These are phyloP conservation scores for Parnassius smintheus DNA, from an alignment of 2,888 invertebrate genomes.

Conservation along the genomic window DNA sequence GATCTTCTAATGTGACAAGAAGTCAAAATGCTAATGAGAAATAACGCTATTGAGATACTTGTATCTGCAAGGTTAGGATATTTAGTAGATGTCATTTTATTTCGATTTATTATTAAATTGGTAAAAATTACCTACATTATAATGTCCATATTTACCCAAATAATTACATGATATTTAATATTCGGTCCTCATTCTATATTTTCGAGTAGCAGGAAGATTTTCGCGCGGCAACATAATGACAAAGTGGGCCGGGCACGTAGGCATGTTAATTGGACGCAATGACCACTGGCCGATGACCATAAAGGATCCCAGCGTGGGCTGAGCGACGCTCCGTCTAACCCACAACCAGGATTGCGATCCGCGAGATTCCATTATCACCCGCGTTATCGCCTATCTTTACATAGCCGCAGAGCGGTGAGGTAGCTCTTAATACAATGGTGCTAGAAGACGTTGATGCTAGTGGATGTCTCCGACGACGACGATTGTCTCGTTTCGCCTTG, in stretches of 20 bases:
- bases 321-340: slow-evolving; percentile 67
- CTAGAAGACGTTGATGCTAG: slow-evolving; percentile 38
- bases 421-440: slow-evolving; percentile 40
- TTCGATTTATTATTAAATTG: too few species aligned
- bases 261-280: slow-evolving; percentile 76
- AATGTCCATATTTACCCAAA: not conserved
- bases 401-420: slow-evolving; percentile 34
- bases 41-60: too few species aligned
- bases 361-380: slow-evolving; percentile 27
- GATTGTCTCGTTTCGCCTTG: slow-evolving; percentile 57
- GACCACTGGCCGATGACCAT: slow-evolving; percentile 70
- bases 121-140: not conserved
- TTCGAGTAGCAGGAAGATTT: slow-evolving; percentile 57
- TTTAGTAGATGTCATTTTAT: too few species aligned
- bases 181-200: slow-evolving; percentile 2
- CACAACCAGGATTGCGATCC: slow-evolving; percentile 47
- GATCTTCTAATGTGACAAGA: too few species aligned
- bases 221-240: slow-evolving; percentile 60
- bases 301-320: slow-evolving; percentile 68
- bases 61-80: too few species aligned
- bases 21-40: too few species aligned
- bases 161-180: not conserved
- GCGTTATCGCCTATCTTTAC: slow-evolving; percentile 8
- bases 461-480: slow-evolving; percentile 47
- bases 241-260: slow-evolving; percentile 75